These are phyloP conservation scores for Ploceus nigricollis DNA, from an alignment of 2,113 vertebrate genomes.

Conservation along the genomic window DNA sequence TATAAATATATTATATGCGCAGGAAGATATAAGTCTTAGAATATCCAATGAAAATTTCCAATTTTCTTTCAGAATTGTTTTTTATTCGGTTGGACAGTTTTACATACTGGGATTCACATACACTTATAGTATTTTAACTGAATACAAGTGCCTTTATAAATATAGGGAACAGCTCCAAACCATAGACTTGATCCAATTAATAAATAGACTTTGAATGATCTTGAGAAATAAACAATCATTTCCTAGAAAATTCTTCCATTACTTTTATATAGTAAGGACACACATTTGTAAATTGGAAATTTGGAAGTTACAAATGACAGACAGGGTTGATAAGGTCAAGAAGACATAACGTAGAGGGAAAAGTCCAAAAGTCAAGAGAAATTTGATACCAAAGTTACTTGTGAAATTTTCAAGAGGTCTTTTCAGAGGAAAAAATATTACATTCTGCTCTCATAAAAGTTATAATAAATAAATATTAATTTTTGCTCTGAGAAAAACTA, in stretches of 20 bases:
- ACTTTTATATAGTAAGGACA: background rate
- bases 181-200: background rate
- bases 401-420: background rate
- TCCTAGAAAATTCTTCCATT: background rate
- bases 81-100: background rate
- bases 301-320: background rate
- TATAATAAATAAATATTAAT: background rate
- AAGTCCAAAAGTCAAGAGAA: background rate
- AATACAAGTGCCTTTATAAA: background rate
- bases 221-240: background rate
- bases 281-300: background rate
- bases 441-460: background rate
- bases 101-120: background rate
- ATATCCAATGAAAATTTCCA: background rate
- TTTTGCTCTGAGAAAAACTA: background rate
- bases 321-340: background rate
- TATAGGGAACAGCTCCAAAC: background rate
- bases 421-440: background rate
- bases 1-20: background rate
- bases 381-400: background rate
- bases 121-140: background rate
- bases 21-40: background rate
- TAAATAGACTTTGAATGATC: background rate
- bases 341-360: background rate
- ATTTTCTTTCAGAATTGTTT: background rate